Evolutionary conservation across 2,888 invertebrate species (phyloP), one percentile per base, ranked within the genome.

Genomic region (Synergus laeviventris): DNA sequence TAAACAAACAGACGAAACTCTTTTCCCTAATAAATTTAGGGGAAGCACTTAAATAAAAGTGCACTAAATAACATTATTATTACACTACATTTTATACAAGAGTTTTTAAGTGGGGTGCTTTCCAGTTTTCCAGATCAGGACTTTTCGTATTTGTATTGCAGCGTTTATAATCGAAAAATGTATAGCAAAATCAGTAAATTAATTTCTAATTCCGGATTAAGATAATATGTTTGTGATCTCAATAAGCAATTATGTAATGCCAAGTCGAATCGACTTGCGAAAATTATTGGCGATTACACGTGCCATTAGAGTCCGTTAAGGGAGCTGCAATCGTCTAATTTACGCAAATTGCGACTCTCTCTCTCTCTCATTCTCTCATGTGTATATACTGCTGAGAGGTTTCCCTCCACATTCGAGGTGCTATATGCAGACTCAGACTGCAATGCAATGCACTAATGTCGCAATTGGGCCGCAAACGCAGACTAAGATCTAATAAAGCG

Each of bases 401-500:
- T 59, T 74, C 76, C 38, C 76, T 64, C 36, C 76, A 36, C 54
- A 59, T 59, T 73, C 38, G 66, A 14, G 61, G 36, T 74, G 31
- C 62, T 74, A 70, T 49, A 78, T 60, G 76, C 73, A 60, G 42
- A 70, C 74, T 76, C 74, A 60, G 74, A n/a, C 74, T 74, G 59
- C 56, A 38, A 59, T 78, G 78, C 80, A 76, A 79, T 78, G 80
- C 83, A 78, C 78, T 79, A 84, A 85, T 82, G 84, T 82, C 81
- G 81, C 76, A 74, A 80, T 79, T 79, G 80, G 78, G 74, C 79
- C 75, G 83, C 86, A 86, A 88, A 79, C 76, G 83, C 85, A 86
- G 88, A 87, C 89, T 89, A 90, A 90, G 90, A 90, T 90, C 90
- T 90, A 90, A 90, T 90, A 91, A 91, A 91, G 90, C 90, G 88